Conservation (phyloP, 2,113 vertebrate species). For the Oryzias curvinotus region DNA sequence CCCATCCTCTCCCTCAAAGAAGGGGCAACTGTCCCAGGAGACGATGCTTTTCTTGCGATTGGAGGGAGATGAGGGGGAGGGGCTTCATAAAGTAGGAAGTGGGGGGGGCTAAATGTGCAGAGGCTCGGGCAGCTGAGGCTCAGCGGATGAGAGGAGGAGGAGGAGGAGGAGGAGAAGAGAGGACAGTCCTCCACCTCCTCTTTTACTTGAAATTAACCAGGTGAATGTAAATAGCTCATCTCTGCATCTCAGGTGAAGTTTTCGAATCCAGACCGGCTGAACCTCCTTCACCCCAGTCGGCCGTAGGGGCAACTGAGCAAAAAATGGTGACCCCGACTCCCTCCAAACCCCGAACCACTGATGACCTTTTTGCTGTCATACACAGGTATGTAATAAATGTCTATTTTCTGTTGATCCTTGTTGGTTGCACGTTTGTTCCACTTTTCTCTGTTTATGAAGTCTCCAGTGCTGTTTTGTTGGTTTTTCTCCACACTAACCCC, state of each 20-base stretch:
- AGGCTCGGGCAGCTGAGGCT: conserved; percentile 59
- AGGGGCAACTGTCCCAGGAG: conserved; percentile 59
- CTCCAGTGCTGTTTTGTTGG: neutral
- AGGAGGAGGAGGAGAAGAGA: conserved; percentile 30
- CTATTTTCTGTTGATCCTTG: conserved; percentile 2
- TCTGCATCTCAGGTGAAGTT: conserved; percentile 77
- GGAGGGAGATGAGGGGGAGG: conserved; percentile 54
- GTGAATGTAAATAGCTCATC: conserved; percentile 19
- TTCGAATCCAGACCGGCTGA: conserved; percentile 74
- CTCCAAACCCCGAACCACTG: conserved; percentile 87
- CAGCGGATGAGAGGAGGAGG: conserved; percentile 46
- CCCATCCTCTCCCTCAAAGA: conserved; percentile 32
- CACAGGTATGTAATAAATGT: conserved; percentile 84
- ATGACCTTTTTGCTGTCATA: conserved; percentile 97
- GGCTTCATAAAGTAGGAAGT: conserved; percentile 47
- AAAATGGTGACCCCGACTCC: conserved; percentile 87
- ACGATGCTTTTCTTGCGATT: conserved; percentile 57
- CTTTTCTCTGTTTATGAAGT: neutral
- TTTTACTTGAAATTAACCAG: conserved; percentile 12
- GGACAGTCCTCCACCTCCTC: conserved; percentile 38
- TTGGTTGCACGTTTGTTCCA: neutral
- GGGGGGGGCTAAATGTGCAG: conserved; percentile 67
- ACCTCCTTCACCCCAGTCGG: conserved; percentile 64
- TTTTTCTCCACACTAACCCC: neutral
- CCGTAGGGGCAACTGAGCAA: conserved; percentile 66